Base-by-base conservation (phyloP, 2,113 vertebrate genomes). In the Desmodus rotundus region DNA sequence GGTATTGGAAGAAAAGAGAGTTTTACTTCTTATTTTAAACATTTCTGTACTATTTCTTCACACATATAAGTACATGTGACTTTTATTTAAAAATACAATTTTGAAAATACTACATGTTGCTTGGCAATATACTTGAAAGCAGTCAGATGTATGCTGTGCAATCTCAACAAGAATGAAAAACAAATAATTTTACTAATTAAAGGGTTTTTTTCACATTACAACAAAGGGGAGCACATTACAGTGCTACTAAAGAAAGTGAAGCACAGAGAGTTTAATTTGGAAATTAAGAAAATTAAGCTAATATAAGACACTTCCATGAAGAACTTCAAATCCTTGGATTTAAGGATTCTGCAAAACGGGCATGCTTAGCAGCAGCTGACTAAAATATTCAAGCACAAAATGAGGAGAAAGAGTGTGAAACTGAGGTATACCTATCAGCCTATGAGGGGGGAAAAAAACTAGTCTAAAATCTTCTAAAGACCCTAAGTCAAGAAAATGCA, bases 1-100 rank as follows among this genome's bases (percentile, higher is more conserved):
- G 45, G 4, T n/a, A 33, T 41, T 87, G 41, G 20, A 10, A 68
- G 16, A 86, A 12, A 47, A 11, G 54, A 63, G 24, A 85, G 26
- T 74, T 76, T 91, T 91, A 70, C 50, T 91, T 72, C 77, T 74
- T 68, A 93, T 41, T 85, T 85, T 86, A 83, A 96, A 87, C 45
- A 90, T 47, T 54, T 72, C 58, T 36, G 28, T 45, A 72, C 36
- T 77, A 92, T 84, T 38, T 88, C 31, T 31, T 91, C n/a, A 77
- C 36, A 89, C 4, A 24, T 45, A 22, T 31, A 83, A 73, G 54
- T 3, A 54, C 31, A 63, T 83, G 31, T 87, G 50, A 83, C 9
- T 73, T 91, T 74, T 31, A 91, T 41, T 45, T 41, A 81, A 91
- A 83, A 72, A 63, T 85, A 85, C 56, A 85, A 52, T 36, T 91